Percentiles rank a stretch among this genome's conserved stretches.
Evolutionary conservation across 2,113 vertebrate genomes (phyloP).

Genomic region (Setophaga kirtlandii): DNA sequence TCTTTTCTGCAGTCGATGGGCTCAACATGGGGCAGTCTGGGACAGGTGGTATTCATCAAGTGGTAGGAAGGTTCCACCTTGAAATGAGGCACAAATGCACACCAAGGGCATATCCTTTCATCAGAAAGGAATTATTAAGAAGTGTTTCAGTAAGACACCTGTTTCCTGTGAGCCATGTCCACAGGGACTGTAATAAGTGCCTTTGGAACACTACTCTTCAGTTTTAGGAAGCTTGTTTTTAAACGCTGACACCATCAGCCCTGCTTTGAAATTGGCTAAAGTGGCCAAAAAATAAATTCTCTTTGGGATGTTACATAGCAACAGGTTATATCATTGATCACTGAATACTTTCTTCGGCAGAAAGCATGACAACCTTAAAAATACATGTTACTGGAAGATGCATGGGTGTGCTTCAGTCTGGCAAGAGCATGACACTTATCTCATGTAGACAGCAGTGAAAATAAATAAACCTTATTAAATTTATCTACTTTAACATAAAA

Average conservation of each 20-base stretch:
- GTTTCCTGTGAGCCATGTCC: not conserved
- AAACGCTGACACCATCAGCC: not conserved
- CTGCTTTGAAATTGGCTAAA: not conserved
- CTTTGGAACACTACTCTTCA: not conserved
- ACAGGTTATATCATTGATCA: not conserved
- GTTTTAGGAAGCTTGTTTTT: not conserved
- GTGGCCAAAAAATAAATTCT: not conserved
- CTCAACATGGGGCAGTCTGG: not conserved
- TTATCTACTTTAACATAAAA: not conserved
- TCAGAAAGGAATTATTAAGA: not conserved
- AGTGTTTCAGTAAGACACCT: not conserved
- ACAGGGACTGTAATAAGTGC: not conserved
- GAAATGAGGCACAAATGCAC: not conserved
- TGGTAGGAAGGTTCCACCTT: not conserved
- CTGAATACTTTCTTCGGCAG: not conserved
- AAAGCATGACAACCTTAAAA: not conserved
- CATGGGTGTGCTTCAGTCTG: not conserved
- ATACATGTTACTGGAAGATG: not conserved
- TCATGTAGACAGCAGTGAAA: not conserved
- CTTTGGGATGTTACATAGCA: not conserved
- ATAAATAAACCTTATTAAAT: not conserved
- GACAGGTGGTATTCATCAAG: not conserved
- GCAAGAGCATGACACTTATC: not conserved
- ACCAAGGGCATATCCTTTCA: not conserved
- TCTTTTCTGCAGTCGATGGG: not conserved